phyloP scores from a whole-genome alignment of 2,113 vertebrate genomes.

The Ageneiosus marmoratus region DNA sequence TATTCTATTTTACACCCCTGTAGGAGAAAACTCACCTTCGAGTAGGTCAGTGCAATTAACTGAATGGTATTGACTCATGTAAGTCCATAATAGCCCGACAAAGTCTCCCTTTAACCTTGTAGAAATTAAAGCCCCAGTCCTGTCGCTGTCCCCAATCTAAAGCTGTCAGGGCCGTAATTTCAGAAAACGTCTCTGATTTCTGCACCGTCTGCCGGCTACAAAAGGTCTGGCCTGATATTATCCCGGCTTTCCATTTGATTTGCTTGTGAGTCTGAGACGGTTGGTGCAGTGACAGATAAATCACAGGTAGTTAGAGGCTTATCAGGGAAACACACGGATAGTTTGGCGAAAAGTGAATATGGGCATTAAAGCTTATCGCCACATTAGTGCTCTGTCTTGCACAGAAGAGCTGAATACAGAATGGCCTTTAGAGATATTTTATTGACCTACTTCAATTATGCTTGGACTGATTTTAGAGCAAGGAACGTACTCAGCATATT shows the following conservation, averaged over 20 bases:
- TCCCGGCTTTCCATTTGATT: conserved; percentile 7
- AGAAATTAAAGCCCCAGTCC: conserved; percentile 16
- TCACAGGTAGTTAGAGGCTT: conserved; percentile 55
- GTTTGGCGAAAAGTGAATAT: conserved; percentile 29
- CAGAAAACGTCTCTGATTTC: conserved; percentile 9
- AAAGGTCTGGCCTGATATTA: conserved; percentile 17
- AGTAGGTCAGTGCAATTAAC: background rate
- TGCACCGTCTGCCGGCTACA: background rate
- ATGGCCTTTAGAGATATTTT: conserved; percentile 20
- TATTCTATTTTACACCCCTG: background rate
- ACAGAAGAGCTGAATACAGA: conserved; percentile 15
- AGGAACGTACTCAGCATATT: conserved; percentile 7
- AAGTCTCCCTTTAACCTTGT: conserved; percentile 17
- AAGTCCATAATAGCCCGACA: conserved; percentile 7
- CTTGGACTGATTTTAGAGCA: conserved; percentile 1
- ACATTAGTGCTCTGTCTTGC: conserved; percentile 17
- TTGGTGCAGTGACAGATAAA: conserved; percentile 61
- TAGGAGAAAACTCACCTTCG: background rate
- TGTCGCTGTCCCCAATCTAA: conserved; percentile 9
- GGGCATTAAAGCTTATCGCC: conserved; percentile 40
- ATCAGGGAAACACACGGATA: conserved; percentile 55
- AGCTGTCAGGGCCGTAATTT: background rate
- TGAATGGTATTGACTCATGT: background rate
- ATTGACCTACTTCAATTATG: conserved; percentile 36
- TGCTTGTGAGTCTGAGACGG: conserved; percentile 51